Evolutionary conservation across 2,797 vertebrate species (phyloP).

Genomic region (Urophycis tenuis): DNA sequence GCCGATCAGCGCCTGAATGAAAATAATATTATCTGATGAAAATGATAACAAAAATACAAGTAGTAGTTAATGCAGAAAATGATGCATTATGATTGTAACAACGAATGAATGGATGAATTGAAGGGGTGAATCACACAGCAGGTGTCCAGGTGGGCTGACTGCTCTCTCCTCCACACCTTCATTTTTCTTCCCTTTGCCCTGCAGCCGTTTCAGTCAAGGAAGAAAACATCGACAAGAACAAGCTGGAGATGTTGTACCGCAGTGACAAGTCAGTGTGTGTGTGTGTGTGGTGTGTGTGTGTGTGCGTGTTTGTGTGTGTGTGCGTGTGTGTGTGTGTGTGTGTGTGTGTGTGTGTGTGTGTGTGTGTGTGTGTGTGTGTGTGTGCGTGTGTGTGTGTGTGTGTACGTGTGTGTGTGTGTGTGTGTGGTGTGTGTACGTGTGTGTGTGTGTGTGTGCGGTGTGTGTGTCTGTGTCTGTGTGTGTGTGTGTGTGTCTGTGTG

Average conservation of each 20-base stretch:
- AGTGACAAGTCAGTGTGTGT: conserved; percentile 75
- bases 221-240: conserved; percentile 64
- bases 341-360: too few species aligned
- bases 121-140: neutral
- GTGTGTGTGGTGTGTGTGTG: neutral
- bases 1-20: neutral
- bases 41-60: too few species aligned
- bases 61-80: too few species aligned
- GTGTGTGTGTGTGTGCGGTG: too few species aligned
- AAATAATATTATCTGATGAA: neutral
- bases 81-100: too few species aligned
- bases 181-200: conserved; percentile 13
- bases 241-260: conserved; percentile 80
- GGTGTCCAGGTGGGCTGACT: too few species aligned
- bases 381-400: too few species aligned
- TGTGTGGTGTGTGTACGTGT: too few species aligned
- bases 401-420: too few species aligned
- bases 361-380: too few species aligned
- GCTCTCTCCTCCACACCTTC: neutral
- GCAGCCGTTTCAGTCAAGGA: conserved; percentile 60
- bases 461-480: too few species aligned
- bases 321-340: neutral
- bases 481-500: too few species aligned
- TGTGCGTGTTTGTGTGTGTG: neutral
- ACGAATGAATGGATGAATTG: neutral